Base-by-base conservation (phyloP, 2,888 invertebrate species). In the Tenthredo distinguenda region DNA sequence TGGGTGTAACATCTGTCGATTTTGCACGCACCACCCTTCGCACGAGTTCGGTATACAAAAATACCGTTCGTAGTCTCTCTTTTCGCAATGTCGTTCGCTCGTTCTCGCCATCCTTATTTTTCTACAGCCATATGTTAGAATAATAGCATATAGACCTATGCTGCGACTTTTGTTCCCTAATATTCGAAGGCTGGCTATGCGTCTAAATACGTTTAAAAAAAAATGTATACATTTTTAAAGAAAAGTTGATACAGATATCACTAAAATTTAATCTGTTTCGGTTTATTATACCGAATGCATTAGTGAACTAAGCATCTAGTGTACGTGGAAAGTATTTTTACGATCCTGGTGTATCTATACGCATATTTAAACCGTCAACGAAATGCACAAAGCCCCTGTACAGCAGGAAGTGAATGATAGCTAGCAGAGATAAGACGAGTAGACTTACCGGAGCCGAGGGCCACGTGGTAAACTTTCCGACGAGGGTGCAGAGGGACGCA, bases 1-100 rank as follows among this genome's bases (percentile, higher is more conserved):
- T 40, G 40, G 37, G n/a, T 10, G 43, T 37, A 62, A 71, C 83
- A 83, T 83, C 83, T 83, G 83, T 65, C 83, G 83, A 83, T 83
- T 71, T 83, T 68, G 83, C 83, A 83, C 83, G 83, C 47, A 37
- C 31, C 47, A 18, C 68, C 62, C 47, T 21, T 58, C 68, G n/a
- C 68, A 47, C 71, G 68, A 62, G 34, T 18, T 62, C 9, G 18
- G 26, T 18, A 50, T 50, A 77, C 5, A 31, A 50, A 50, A 26
- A 50, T 31, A 43, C 31, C 21, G 12, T 7, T 55, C n/a, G 55
- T 55, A 55, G 55, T 55, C n/a, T 55, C 55, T 55, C 55, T 55
- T 55, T 55, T 55, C n/a, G 55, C 55, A 47, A 47, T 55, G 18
- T n/a, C 18, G 55, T 50, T 18, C 55, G n/a, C 7, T 55, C 12